These are phyloP conservation scores for Luscinia luscinia DNA, from an alignment of 2,797 vertebrate species.

Conservation along the genomic window DNA sequence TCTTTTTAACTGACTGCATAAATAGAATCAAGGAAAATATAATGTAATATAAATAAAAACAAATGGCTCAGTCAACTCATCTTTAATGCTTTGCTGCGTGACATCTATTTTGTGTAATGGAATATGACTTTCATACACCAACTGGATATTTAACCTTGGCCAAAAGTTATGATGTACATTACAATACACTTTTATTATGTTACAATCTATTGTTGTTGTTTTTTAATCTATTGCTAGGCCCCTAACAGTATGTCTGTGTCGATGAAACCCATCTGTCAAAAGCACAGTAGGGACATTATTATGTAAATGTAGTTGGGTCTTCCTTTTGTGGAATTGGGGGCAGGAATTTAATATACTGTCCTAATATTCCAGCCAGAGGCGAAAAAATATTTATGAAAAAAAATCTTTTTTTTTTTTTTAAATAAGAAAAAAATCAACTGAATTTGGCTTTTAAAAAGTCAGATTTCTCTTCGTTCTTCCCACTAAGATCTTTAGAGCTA, in stretches of 20 bases:
- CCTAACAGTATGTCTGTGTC: constrained; percentile 81
- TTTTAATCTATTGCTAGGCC: constrained; percentile 83
- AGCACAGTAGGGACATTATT: constrained; percentile 83
- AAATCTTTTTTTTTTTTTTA: background rate
- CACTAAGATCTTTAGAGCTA: constrained; percentile 74
- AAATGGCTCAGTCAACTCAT: constrained; percentile 78
- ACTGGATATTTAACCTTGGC: constrained; percentile 84
- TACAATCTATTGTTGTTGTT: constrained; percentile 78
- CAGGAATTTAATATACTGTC: constrained; percentile 83
- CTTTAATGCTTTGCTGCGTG: constrained; percentile 76
- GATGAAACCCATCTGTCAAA: constrained; percentile 85
- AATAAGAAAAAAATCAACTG: constrained; percentile 22
- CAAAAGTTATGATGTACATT: constrained; percentile 83
- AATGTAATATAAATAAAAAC: constrained; percentile 78
- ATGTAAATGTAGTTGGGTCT: constrained; percentile 82
- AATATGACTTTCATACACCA: constrained; percentile 80
- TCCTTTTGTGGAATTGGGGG: constrained; percentile 74
- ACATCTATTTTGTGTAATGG: constrained; percentile 80
- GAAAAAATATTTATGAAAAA: constrained; percentile 77
- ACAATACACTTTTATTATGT: constrained; percentile 83
- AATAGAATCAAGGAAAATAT: constrained; percentile 72
- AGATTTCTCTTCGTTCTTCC: constrained; percentile 53
- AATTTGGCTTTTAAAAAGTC: constrained; percentile 63
- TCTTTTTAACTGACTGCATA: constrained; percentile 33
- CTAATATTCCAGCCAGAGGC: constrained; percentile 81